Evolutionary conservation across 2,113 vertebrate genomes (phyloP).

Genomic region (Cryptomyrus ogoouensis): DNA sequence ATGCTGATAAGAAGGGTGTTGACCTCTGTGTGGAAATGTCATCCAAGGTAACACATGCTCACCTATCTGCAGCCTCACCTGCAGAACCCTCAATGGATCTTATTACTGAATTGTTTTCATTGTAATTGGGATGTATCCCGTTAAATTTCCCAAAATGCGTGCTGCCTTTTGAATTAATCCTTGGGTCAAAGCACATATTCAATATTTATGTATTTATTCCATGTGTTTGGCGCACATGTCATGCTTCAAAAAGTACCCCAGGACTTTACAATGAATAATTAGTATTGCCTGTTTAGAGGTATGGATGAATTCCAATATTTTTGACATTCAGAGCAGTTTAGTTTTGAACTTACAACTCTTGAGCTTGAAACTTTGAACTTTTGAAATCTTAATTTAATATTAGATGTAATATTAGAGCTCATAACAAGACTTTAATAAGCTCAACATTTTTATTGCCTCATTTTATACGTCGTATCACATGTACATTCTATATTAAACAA

Average conservation of each 20-base stretch:
- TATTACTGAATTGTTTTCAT: neutral
- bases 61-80: neutral
- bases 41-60: constrained; percentile 7
- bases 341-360: neutral
- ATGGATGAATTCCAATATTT: neutral
- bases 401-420: neutral
- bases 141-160: neutral
- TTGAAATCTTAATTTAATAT: neutral
- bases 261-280: neutral
- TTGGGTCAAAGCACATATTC: neutral
- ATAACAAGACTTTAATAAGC: neutral
- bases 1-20: neutral
- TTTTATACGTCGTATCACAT: neutral
- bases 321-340: neutral
- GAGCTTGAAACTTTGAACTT: neutral
- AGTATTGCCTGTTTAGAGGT: neutral
- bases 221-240: neutral
- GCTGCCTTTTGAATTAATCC: neutral
- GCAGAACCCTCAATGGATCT: neutral
- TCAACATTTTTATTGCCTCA: neutral
- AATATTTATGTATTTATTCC: neutral
- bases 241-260: neutral
- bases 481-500: neutral
- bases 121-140: neutral
- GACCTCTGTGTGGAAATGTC: constrained; percentile 16